phyloP scores from a whole-genome alignment of 2,797 vertebrate species.

The Syncerus caffer region DNA sequence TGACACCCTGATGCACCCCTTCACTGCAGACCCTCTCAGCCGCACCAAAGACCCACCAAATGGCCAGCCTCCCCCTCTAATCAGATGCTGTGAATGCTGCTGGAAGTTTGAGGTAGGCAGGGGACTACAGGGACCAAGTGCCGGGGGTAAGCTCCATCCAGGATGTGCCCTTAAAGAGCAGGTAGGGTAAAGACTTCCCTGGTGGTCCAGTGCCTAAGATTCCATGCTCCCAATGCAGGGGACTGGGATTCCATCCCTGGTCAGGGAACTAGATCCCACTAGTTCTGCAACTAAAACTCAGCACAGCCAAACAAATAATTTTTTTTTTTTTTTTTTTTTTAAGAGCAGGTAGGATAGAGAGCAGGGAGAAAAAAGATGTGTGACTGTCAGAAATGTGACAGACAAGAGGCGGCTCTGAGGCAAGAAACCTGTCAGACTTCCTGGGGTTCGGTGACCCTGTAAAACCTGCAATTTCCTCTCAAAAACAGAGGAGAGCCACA shows the following conservation, averaged over 20 bases:
- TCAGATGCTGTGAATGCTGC: neutral
- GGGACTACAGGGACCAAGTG: neutral
- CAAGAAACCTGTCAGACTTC: conserved; percentile 15
- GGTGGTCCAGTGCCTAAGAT: neutral
- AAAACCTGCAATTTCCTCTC: neutral
- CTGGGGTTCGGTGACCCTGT: neutral
- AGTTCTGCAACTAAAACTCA: neutral
- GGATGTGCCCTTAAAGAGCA: neutral
- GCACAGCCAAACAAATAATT: neutral
- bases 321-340: neutral
- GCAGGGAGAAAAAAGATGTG: neutral
- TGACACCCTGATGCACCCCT: neutral
- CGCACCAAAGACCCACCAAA: neutral
- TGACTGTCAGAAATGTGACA: neutral
- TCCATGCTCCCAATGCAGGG: neutral
- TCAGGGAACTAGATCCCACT: neutral
- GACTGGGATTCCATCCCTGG: neutral
- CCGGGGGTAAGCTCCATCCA: neutral
- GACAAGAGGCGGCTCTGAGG: neutral
- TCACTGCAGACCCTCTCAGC: neutral
- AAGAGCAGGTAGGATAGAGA: neutral
- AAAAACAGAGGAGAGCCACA: neutral
- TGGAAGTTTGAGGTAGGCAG: neutral
- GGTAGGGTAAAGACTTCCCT: neutral
- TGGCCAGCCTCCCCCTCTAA: neutral